These are phyloP conservation scores for Pristionchus maxplancki DNA, from an alignment of 2,888 invertebrate species.

Conservation along the genomic window DNA sequence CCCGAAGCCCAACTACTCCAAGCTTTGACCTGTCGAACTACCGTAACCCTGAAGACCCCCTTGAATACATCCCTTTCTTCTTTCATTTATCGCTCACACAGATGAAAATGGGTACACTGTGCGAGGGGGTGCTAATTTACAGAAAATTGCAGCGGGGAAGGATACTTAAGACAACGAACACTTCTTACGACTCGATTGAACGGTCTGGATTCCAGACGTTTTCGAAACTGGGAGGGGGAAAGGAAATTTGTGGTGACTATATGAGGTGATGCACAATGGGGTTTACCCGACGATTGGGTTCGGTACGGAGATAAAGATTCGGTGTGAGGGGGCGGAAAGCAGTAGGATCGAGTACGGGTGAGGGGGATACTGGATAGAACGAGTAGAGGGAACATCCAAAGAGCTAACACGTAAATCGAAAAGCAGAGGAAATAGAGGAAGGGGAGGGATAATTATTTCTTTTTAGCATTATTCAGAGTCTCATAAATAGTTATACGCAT, in stretches of 20 bases:
- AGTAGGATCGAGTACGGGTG: neutral
- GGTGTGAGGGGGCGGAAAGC: neutral
- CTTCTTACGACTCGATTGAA: neutral
- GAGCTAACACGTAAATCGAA: conserved; percentile 9
- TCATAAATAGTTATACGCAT: neutral
- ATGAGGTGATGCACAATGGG: neutral
- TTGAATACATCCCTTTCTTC: conserved; percentile 1
- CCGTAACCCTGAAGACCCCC: neutral
- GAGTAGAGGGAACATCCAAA: neutral
- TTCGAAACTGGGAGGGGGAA: neutral
- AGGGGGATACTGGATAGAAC: neutral
- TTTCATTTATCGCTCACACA: conserved; percentile 15
- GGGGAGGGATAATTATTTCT: too few relatives aligned
- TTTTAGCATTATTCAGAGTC: neutral
- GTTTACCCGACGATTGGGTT: neutral
- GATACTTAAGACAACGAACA: neutral
- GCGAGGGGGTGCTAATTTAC: conserved; percentile 11
- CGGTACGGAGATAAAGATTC: neutral
- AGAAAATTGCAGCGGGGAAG: neutral
- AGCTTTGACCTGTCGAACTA: conserved; percentile 80
- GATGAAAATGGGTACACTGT: neutral
- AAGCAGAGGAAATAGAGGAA: neutral
- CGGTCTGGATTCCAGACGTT: neutral
- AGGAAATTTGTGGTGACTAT: neutral
- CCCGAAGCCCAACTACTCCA: conserved; percentile 86